phyloP scores from a whole-genome alignment of 2,113 vertebrate genomes.

The Rhinoderma darwinii region DNA sequence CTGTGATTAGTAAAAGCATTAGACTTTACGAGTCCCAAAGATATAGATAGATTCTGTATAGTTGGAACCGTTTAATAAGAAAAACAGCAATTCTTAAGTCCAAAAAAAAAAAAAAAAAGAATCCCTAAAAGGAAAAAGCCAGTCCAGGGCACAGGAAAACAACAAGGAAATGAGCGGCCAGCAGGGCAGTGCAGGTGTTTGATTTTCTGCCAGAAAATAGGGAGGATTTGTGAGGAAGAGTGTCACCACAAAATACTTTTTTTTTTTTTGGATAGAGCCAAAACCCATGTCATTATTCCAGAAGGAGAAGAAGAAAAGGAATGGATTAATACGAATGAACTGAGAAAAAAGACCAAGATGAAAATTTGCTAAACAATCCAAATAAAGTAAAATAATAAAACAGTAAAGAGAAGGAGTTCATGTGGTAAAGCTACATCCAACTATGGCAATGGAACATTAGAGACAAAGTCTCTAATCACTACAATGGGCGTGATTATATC shows the following conservation, averaged over 20 bases:
- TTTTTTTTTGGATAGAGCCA: background rate
- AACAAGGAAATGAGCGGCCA: slow-evolving; percentile 44
- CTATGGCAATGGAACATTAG: background rate
- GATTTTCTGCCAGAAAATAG: slow-evolving; percentile 8
- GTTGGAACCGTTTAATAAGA: slow-evolving; percentile 20
- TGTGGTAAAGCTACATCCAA: background rate
- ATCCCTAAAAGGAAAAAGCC: slow-evolving; percentile 36
- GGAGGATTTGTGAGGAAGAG: slow-evolving; percentile 6
- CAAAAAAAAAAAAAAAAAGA: background rate
- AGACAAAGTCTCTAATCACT: background rate
- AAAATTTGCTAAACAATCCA: background rate
- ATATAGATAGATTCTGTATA: background rate
- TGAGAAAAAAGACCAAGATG: background rate
- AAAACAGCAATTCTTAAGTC: background rate
- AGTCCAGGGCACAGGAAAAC: slow-evolving; percentile 56
- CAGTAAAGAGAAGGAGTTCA: background rate
- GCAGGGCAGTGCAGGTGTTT: slow-evolving; percentile 39
- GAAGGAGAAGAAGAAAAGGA: background rate
- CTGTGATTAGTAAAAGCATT: slow-evolving; percentile 31
- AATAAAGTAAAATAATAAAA: background rate
- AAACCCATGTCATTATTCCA: slow-evolving; percentile 43
- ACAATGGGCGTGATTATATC: background rate
- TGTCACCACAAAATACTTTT: slow-evolving; percentile 37
- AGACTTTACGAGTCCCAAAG: slow-evolving; percentile 25
- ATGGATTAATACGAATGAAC: background rate